Evolutionary conservation across 2,113 vertebrate species (phyloP), one percentile per base, ranked within the genome.

Genomic region (Shinisaurus crocodilurus): DNA sequence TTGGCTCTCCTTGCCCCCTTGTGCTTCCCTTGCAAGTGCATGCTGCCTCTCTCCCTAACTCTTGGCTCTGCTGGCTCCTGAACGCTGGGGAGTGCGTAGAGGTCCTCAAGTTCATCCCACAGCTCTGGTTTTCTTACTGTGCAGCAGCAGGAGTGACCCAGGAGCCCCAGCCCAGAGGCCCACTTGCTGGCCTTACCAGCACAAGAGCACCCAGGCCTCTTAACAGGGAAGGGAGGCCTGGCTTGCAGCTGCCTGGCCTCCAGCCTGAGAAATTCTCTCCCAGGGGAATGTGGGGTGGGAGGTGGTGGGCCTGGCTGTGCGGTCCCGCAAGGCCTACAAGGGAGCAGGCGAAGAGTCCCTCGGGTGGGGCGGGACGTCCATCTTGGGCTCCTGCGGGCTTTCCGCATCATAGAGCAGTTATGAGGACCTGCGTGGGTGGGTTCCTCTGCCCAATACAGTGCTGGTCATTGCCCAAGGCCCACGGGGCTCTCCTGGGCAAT

Each of bases 41-140:
- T 10, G 34, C 27, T 2, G 34, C 34, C 40, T 32, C 72, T 75
- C 88, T 90, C 89, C 82, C 75, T 54, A 79, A 79, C 82, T 69
- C 89, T 77, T 85, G 27, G 82, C 74, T 85, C 89, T 85, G 82
- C 89, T 90, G 89, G 82, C 82, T 90, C 89, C 89, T 85, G 89
- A 85, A 79, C 40, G 60, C 82, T 85, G 82, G 88, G 86, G 43
- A 75, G 34, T n/a, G 70, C 0, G 57, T 48, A 6, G 37, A 57
- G 79, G 70, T 16, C 81, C 72, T 85, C 60, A 45, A 29, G 50
- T 48, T 34, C 34, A 3, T 34, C n/a, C 48, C 8, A 6, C 40
- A 29, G 32, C 57, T 27, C 81, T 48, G 29, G 81, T 7, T n/a
- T 20, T 45, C 20, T 75, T 10, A 1, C 20, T 37, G 54, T 18